Percentiles rank a stretch among this genome's conserved stretches.
Evolutionary conservation across 1,140 invertebrate species (phyloP).

Genomic region (Dendroctonus ponderosae): DNA sequence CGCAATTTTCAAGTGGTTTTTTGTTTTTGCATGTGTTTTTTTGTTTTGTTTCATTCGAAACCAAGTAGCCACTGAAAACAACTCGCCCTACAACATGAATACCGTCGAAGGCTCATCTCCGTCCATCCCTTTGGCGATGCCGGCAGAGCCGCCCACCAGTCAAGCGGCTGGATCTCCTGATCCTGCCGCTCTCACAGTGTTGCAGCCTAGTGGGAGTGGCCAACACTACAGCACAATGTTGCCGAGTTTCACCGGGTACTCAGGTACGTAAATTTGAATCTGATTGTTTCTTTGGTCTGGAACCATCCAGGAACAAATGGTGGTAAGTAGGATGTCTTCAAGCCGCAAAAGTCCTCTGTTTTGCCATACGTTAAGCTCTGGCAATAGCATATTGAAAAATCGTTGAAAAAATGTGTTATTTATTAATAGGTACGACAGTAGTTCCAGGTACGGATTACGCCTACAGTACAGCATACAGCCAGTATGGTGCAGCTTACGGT

Average conservation of each 20-base stretch:
- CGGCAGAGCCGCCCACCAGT: constrained; percentile 56
- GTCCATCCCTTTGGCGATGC: constrained; percentile 56
- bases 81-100: constrained; percentile 57
- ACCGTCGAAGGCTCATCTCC: constrained; percentile 53
- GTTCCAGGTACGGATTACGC: constrained; percentile 65
- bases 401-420: no score
- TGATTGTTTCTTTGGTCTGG: neutral
- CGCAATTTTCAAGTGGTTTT: constrained; percentile 17
- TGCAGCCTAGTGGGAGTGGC: constrained; percentile 54
- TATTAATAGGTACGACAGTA: constrained; percentile 56
- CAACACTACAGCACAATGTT: constrained; percentile 63
- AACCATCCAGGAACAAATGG: neutral
- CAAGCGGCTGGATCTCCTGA: constrained; percentile 55
- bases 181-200: constrained; percentile 57
- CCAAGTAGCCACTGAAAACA: constrained; percentile 55
- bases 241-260: constrained; percentile 67
- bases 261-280: constrained; percentile 61
- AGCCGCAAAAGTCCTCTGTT: no score
- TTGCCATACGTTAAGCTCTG: neutral
- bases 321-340: neutral
- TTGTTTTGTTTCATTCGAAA: constrained; percentile 40
- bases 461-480: constrained; percentile 72
- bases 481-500: constrained; percentile 70
- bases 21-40: constrained; percentile 38
- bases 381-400: no score